Conservation (phyloP, 2,113 vertebrate genomes). For the Hippocampus zosterae region DNA sequence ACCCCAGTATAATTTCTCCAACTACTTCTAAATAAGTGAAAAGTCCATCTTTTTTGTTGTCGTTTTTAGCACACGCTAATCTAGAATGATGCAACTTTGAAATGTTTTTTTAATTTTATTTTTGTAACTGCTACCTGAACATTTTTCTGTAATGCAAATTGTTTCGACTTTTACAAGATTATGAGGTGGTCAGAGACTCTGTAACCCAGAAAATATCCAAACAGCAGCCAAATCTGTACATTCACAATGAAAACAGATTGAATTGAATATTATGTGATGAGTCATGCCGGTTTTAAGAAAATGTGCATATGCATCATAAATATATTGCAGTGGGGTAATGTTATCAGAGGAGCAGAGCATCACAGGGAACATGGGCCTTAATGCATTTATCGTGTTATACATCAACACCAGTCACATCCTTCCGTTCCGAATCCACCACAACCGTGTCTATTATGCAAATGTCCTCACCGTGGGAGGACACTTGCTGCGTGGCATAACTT, state of each 20-base stretch:
- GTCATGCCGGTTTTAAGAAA: not conserved
- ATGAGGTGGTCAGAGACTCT: no score
- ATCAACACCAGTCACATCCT: slow-evolving; percentile 12
- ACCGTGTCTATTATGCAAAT: slow-evolving; percentile 30
- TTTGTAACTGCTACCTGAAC: no score
- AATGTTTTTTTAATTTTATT: no score
- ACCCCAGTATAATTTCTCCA: not conserved
- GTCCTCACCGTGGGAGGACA: slow-evolving; percentile 6
- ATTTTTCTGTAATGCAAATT: no score
- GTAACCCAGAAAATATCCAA: no score
- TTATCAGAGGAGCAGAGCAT: slow-evolving; percentile 19
- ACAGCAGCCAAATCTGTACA: no score
- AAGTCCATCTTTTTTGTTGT: no score
- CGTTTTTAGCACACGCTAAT: no score
- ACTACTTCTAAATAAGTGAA: not conserved
- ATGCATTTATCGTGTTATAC: slow-evolving; percentile 28
- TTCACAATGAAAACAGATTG: not conserved
- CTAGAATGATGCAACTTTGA: no score
- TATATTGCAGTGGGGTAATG: slow-evolving; percentile 2
- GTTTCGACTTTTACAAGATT: no score
- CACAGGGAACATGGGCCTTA: slow-evolving; percentile 9
- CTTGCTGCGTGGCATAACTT: slow-evolving; percentile 22
- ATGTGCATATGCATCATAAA: not conserved
- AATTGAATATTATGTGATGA: not conserved
- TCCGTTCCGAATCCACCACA: slow-evolving; percentile 16